Conservation (phyloP, 2,113 vertebrate species). For the Hypanus sabinus region DNA sequence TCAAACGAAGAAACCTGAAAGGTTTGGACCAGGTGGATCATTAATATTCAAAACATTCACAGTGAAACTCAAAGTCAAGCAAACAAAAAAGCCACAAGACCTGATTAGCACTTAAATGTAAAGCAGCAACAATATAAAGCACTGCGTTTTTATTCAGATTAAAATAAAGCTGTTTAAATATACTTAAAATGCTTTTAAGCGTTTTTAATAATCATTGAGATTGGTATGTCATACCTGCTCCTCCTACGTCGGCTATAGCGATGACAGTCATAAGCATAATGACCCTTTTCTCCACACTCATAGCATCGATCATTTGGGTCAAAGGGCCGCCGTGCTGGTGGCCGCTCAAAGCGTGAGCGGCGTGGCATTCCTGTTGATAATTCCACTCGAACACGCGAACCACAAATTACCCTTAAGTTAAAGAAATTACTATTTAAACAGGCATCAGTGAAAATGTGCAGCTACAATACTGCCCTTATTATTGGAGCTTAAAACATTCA, state of each 20-base stretch:
- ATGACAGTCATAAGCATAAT: conserved; percentile 81
- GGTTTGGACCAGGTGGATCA: conserved; percentile 85
- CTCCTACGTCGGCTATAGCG: conserved; percentile 70
- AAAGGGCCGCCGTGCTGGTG: conserved; percentile 70
- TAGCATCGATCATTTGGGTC: conserved; percentile 81
- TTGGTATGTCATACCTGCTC: conserved; percentile 64
- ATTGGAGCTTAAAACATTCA: not conserved
- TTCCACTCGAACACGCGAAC: conserved; percentile 71
- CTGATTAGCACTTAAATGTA: conserved; percentile 35
- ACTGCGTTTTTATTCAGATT: conserved; percentile 28
- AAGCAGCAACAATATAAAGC: conserved; percentile 31
- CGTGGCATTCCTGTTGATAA: conserved; percentile 77
- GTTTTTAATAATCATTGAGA: conserved; percentile 41
- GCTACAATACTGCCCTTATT: not conserved
- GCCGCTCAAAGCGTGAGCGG: conserved; percentile 69
- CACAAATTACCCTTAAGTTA: conserved; percentile 64
- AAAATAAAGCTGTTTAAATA: not conserved
- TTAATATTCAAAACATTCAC: conserved; percentile 69
- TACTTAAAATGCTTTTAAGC: conserved; percentile 18
- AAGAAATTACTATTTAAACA: conserved; percentile 11
- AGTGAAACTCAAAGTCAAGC: conserved; percentile 51
- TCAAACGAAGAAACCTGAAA: conserved; percentile 93
- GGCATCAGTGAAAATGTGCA: not conserved
- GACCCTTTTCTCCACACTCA: conserved; percentile 80
- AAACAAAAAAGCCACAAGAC: conserved; percentile 43